Evolutionary conservation across 1,140 invertebrate genomes (phyloP).

Genomic region (Drosophila oshimai): DNA sequence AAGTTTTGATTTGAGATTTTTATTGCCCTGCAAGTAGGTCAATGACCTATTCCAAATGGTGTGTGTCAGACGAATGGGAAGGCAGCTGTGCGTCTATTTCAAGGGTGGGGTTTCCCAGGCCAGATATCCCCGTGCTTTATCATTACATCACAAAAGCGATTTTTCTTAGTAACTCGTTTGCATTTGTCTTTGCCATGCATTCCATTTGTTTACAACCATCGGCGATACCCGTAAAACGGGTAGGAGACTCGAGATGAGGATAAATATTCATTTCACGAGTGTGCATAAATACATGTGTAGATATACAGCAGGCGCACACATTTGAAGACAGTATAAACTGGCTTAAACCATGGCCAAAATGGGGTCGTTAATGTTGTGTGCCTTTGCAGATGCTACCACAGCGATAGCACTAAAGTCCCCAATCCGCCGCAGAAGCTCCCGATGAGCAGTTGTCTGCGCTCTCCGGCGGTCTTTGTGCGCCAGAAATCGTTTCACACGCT

Average conservation of each 20-base stretch:
- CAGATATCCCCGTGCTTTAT: constrained; percentile 18
- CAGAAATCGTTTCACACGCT: constrained; percentile 82
- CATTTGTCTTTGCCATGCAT: constrained; percentile 17
- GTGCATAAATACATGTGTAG: constrained; percentile 15
- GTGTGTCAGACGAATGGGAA: neutral
- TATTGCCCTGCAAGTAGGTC: constrained; percentile 24
- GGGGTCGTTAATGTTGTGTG: constrained; percentile 52
- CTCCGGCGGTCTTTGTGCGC: constrained; percentile 72
- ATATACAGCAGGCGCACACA: constrained; percentile 16
- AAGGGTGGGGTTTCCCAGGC: constrained; percentile 27
- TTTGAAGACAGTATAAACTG: constrained; percentile 13
- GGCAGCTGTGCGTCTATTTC: constrained; percentile 15
- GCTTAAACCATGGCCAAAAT: constrained; percentile 36
- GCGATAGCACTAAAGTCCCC: constrained; percentile 54
- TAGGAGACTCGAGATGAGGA: constrained; percentile 10
- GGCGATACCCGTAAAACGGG: constrained; percentile 22
- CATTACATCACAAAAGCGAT: constrained; percentile 29
- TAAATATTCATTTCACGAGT: constrained; percentile 35
- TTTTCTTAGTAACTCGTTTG: constrained; percentile 20
- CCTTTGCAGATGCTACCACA: constrained; percentile 79
- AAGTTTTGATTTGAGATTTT: constrained; percentile 16
- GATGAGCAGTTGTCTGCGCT: constrained; percentile 73
- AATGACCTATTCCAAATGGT: constrained; percentile 17
- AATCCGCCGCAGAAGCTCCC: constrained; percentile 58
- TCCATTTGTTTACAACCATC: constrained; percentile 8